Evolutionary conservation across 2,113 vertebrate species (phyloP).

Genomic region (Leucopsar rothschildi): DNA sequence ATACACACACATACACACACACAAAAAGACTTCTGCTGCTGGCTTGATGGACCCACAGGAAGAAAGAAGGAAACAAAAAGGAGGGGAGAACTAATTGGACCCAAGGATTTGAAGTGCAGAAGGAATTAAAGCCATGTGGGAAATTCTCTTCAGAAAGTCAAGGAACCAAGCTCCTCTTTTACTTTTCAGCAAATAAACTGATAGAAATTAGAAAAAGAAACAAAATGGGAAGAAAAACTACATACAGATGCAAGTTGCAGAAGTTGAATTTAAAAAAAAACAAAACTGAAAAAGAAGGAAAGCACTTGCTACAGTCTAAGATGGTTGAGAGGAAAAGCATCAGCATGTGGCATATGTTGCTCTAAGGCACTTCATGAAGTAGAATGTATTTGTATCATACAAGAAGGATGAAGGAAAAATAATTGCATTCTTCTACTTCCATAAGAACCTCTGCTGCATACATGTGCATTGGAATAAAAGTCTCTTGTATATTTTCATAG

Average conservation of each 20-base stretch:
- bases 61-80: slow-evolving; percentile 5
- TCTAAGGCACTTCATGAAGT: background rate
- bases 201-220: background rate
- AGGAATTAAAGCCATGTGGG: background rate
- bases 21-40: background rate
- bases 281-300: background rate
- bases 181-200: background rate
- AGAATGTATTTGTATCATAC: background rate
- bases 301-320: background rate
- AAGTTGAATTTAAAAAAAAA: background rate
- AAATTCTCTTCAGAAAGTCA: background rate
- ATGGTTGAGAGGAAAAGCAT: background rate
- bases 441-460: slow-evolving; percentile 9
- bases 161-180: background rate
- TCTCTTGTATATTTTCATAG: slow-evolving; percentile 17
- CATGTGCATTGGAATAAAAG: slow-evolving; percentile 33
- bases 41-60: background rate
- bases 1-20: background rate
- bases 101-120: background rate
- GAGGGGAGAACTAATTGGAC: background rate
- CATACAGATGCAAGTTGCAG: background rate
- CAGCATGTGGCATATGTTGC: background rate
- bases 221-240: background rate
- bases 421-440: background rate
- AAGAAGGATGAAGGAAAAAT: slow-evolving; percentile 8